These are phyloP conservation scores for Cerceris ruficornis DNA, from an alignment of 2,888 invertebrate genomes.

Conservation along the genomic window DNA sequence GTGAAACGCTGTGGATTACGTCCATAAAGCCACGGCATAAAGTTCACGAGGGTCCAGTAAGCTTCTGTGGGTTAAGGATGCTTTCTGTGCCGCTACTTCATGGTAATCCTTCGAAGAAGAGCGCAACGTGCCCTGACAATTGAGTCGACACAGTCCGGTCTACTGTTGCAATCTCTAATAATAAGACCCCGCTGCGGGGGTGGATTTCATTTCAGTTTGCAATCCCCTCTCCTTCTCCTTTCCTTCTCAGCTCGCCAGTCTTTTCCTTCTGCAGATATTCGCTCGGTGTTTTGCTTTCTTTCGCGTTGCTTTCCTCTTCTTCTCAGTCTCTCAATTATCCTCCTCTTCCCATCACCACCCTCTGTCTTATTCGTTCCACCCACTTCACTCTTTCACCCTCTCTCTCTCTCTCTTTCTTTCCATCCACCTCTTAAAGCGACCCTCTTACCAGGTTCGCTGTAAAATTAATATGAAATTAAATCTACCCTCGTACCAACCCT, in stretches of 20 bases:
- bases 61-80: slow-evolving; percentile 38
- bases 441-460: not conserved
- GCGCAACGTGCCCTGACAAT: not conserved
- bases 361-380: not conserved
- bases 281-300: too few relatives aligned
- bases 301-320: too few relatives aligned
- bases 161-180: slow-evolving; percentile 18
- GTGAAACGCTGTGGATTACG: not conserved
- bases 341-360: not conserved
- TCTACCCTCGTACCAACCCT: slow-evolving; percentile 4
- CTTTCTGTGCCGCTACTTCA: slow-evolving; percentile 7
- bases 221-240: not conserved
- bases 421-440: not conserved
- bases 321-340: not conserved
- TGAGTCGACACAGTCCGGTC: slow-evolving; percentile 2
- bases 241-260: too few relatives aligned
- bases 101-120: slow-evolving; percentile 13
- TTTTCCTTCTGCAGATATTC: too few relatives aligned
- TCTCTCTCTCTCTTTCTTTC: not conserved
- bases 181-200: slow-evolving; percentile 1
- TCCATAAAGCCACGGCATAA: slow-evolving; percentile 40
- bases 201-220: slow-evolving; percentile 13
- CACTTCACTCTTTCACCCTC: not conserved
- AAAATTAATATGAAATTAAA: slow-evolving; percentile 31
- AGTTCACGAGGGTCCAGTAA: slow-evolving; percentile 51